A percentile compares a stretch with the other conserved stretches of the same genome.
phyloP scores from a whole-genome alignment of 1,140 invertebrate species.

The Panagrolaimus sp. region DNA sequence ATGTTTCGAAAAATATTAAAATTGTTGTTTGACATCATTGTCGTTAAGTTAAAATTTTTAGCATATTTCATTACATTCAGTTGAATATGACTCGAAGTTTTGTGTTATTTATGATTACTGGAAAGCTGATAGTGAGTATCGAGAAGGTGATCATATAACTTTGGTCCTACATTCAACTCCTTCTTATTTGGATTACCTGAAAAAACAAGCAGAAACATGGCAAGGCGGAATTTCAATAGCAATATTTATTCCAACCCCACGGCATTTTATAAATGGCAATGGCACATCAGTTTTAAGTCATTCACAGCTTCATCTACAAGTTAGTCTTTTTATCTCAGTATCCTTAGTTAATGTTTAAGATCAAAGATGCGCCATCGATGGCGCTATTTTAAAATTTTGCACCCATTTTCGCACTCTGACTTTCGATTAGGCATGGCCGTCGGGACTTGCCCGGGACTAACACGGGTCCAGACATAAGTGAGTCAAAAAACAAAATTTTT shows the following conservation, averaged over 20 bases:
- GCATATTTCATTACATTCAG: too few relatives aligned
- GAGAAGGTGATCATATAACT: not conserved
- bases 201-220: not conserved
- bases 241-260: conserved; percentile 4
- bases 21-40: too few relatives aligned
- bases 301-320: not conserved
- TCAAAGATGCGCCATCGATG: too few relatives aligned
- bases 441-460: too few relatives aligned
- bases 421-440: too few relatives aligned
- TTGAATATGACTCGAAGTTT: not conserved
- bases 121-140: not conserved
- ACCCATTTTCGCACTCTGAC: too few relatives aligned
- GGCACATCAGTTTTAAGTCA: not conserved
- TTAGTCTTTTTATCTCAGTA: not conserved
- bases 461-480: too few relatives aligned
- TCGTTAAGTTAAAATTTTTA: too few relatives aligned
- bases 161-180: conserved; percentile 5
- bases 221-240: conserved; percentile 1
- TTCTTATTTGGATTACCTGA: not conserved
- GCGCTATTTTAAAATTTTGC: too few relatives aligned
- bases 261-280: not conserved
- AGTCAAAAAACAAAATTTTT: too few relatives aligned
- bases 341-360: too few relatives aligned
- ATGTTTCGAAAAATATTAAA: too few relatives aligned
- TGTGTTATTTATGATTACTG: conserved; percentile 6